Base-by-base conservation (phyloP, 2,888 invertebrate species). In the Drosophila birchii region DNA sequence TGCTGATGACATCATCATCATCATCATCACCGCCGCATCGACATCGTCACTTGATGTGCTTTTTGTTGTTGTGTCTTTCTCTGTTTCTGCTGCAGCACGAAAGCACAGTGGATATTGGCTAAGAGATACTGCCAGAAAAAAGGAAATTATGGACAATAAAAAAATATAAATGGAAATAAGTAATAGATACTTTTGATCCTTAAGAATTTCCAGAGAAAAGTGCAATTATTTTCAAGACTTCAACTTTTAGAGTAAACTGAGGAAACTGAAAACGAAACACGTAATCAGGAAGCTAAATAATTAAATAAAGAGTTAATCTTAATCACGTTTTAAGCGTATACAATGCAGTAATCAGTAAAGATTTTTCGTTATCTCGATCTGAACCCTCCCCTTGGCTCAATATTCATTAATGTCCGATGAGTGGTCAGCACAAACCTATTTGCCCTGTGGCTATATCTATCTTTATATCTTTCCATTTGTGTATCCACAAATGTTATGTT, bases 1-100 rank as follows among this genome's bases (percentile, higher is more conserved):
- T 38, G 44, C 69, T 41, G 57, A 70, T 68, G 70, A 57, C 70
- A 69, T 69, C 70, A 68, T 68, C 69, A 54, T 26, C 61, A 39
- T 51, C 51, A 41, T 36, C 12, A 36, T 9, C 44, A 43, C 29
- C 43, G 14, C 53, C 43, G 44, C 41, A 64, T 62, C 62, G 61
- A 20, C 20, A 57, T 45, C 61, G 63, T 26, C 63, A 47, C 61
- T 36, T 51, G 44, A 20, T 53, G 51, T 43, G 41, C 41, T 63
- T 32, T 32, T 36, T 5, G 47, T 49, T 64, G 20, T 16, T 32
- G 49, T 49, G 18, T 32, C 47, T 34, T 8, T 49, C 34, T 34
- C 47, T 41, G 64, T 39, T 41, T 39, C 45, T 16, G 47, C 36
- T 60, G 60, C 60, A 61, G 41, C 60, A 58, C 5, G 11, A 32